Base-by-base conservation (phyloP, 1,140 invertebrate species). In the Meloidogyne exigua region DNA sequence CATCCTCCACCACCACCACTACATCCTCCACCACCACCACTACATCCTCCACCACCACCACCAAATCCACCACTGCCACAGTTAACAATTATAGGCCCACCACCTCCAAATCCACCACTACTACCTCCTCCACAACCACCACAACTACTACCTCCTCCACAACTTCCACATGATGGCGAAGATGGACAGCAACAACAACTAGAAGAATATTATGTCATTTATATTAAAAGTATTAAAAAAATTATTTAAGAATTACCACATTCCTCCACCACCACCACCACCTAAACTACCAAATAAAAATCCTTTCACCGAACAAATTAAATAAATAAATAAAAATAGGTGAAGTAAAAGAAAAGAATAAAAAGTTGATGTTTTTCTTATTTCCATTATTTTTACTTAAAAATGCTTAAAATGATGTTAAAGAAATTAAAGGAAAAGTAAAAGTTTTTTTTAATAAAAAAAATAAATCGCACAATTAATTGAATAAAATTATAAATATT, bases 31-130 rank as follows among this genome's bases (percentile, higher is more conserved):
- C 68, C 0, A 1, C 49, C 63, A n/a, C n/a, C n/a, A n/a, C n/a
- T n/a, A n/a, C n/a, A n/a, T 74, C 72, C 72, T 49, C 72, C 49
- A 7, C 72, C 21, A 15, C 62, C 63, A 3, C 72, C 39, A n/a
- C 72, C 72, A 12, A 62, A 11, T 25, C 49, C 44, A 64, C 63
- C 32, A 13, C 72, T 62, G 4, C 72, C 72, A 49, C 71, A 70
- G 7, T 64, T 64, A 21, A 64, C 63, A 21, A 64, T 21, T 64
- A 64, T 25, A 25, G 63, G 63, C 7, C 21, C 63, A 21, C 63
- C 63, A 0, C 68, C 71, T 11, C 71, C 71, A 2, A 32, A 32
- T 32, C 28, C 28, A 32, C 71, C 71, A 72, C 57, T 13, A 10
- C 71, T 44, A 1, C 68, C 5, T 3, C 68, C 2, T 26, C 68